Percentiles rank a stretch among this genome's conserved stretches.
Evolutionary conservation across 1,140 invertebrate genomes (phyloP).

Genomic region (Hylyphantes graminicola): DNA sequence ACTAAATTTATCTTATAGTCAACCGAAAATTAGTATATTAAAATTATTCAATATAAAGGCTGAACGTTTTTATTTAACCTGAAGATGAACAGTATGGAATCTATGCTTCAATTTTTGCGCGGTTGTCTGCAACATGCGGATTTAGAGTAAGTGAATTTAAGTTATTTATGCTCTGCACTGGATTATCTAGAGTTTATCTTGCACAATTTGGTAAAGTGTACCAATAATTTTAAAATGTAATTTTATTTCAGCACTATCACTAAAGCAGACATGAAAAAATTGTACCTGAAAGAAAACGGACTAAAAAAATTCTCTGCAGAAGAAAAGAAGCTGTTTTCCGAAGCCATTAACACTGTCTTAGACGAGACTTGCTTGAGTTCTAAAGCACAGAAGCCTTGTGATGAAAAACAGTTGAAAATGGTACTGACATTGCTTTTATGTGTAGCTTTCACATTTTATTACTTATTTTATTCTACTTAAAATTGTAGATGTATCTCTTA

Average conservation of each 20-base stretch:
- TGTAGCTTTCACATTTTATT: not conserved
- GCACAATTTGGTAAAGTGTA: not conserved
- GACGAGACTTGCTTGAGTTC: not conserved
- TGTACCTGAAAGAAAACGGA: constrained; percentile 29
- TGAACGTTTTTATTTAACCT: not conserved
- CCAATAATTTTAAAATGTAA: not conserved
- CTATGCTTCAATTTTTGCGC: not conserved
- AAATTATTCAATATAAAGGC: not conserved
- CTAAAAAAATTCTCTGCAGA: constrained; percentile 5
- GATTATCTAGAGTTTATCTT: not conserved
- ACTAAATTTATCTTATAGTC: not conserved
- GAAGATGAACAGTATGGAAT: not conserved
- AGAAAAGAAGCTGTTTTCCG: constrained; percentile 30
- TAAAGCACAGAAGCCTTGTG: not conserved
- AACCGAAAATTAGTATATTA: not conserved
- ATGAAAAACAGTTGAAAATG: not conserved
- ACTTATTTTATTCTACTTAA: not conserved
- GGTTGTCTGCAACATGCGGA: constrained; percentile 1
- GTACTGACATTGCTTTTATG: not conserved
- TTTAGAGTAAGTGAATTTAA: constrained; percentile 9
- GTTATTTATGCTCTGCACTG: not conserved
- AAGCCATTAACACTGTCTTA: constrained; percentile 6
- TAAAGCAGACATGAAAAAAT: constrained; percentile 25
- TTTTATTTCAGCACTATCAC: constrained; percentile 30
- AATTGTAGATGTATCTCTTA: not conserved